These are phyloP conservation scores for Henricia sp. DNA, from an alignment of 53 echinoderm and acorn worm genomes.

Conservation along the genomic window DNA sequence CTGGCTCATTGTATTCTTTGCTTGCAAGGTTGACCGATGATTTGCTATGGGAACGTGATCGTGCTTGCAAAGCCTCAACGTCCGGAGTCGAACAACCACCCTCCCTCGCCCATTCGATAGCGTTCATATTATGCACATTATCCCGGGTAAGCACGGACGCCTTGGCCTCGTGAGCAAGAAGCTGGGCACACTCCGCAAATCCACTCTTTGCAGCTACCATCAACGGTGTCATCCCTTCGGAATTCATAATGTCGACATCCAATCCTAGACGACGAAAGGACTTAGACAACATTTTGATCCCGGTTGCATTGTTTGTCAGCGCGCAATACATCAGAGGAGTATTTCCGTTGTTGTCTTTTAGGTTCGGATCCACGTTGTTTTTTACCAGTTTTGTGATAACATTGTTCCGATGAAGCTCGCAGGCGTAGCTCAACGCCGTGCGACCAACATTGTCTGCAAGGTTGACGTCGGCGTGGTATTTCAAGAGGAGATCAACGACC, in stretches of 20 bases:
- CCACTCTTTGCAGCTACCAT: conserved; percentile 77
- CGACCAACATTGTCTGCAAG: conserved; percentile 82
- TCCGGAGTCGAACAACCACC: conserved; percentile 77
- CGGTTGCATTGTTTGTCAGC: conserved; percentile 70
- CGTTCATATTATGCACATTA: conserved; percentile 75
- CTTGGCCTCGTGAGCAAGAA: conserved; percentile 80
- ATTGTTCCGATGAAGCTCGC: conserved; percentile 78
- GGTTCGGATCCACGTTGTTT: conserved; percentile 94
- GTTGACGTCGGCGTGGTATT: conserved; percentile 84
- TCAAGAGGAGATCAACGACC: conserved; percentile 71
- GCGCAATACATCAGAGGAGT: conserved; percentile 90
- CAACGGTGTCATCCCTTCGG: conserved; percentile 84
- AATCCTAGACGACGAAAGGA: conserved; percentile 91
- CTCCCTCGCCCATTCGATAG: conserved; percentile 91
- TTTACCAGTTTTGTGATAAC: conserved; percentile 78
- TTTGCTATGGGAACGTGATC: conserved; percentile 31
- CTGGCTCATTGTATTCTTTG: not conserved
- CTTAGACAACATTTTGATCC: conserved; percentile 74
- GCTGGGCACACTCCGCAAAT: conserved; percentile 68
- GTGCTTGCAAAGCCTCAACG: conserved; percentile 63
- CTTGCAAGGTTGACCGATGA: not conserved
- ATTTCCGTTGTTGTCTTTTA: conserved; percentile 91
- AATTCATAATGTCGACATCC: conserved; percentile 83
- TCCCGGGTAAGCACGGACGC: conserved; percentile 80
- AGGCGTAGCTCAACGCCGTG: conserved; percentile 91